A percentile compares a stretch with the other conserved stretches of the same genome.
Conservation (phyloP, 2,113 vertebrate genomes). For the Percopsis transmontana region DNA sequence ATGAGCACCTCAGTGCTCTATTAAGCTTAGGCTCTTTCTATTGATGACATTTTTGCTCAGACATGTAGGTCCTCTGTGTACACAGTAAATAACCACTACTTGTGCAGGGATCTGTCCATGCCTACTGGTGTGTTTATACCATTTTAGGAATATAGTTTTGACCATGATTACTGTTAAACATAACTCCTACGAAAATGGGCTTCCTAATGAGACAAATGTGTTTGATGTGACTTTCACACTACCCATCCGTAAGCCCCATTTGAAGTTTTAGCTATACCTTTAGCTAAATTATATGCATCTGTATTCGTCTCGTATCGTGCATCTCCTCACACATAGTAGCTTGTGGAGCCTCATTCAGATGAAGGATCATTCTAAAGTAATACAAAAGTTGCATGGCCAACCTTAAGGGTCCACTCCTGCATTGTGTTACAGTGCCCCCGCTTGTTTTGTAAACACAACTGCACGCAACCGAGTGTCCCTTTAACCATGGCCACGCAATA, state of each 20-base stretch:
- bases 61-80: slow-evolving; percentile 10
- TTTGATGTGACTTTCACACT: slow-evolving; percentile 7
- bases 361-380: too few species aligned
- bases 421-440: too few species aligned
- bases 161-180: slow-evolving; percentile 8
- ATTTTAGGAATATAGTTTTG: neutral
- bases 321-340: neutral
- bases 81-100: slow-evolving; percentile 11
- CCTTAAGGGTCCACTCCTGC: too few species aligned
- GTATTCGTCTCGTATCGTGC: neutral
- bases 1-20: slow-evolving; percentile 12
- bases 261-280: too few species aligned
- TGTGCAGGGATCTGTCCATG: slow-evolving; percentile 13
- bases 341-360: neutral
- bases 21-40: neutral
- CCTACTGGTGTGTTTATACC: neutral
- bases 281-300: neutral
- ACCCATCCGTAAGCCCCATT: neutral
- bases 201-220: slow-evolving; percentile 13
- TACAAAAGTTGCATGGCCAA: too few species aligned
- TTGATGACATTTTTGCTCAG: slow-evolving; percentile 7
- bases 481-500: slow-evolving; percentile 42
- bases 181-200: slow-evolving; percentile 1
- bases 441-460: slow-evolving; percentile 14
- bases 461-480: slow-evolving; percentile 2